These are phyloP conservation scores for Pedionomus torquatus DNA, from an alignment of 2,113 vertebrate species.

Conservation along the genomic window DNA sequence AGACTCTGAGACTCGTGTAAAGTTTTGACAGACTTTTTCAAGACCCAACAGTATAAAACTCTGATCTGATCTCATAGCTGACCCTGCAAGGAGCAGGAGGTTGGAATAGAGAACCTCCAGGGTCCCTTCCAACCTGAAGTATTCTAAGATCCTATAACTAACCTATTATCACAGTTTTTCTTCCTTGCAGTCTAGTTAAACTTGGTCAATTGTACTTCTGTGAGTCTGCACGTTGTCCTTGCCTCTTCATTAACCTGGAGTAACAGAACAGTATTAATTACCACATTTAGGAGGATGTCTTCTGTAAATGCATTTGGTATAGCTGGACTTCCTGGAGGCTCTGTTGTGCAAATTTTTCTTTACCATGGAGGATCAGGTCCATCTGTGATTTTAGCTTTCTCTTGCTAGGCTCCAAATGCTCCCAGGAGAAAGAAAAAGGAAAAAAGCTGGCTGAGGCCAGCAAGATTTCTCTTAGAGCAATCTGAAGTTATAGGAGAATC, in stretches of 20 bases:
- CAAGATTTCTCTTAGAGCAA: background rate
- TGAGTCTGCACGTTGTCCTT: background rate
- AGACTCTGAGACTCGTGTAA: background rate
- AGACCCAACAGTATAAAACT: background rate
- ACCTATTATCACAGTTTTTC: background rate
- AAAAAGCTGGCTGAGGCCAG: background rate
- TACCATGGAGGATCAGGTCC: background rate
- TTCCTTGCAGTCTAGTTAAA: background rate
- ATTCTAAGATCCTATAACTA: background rate
- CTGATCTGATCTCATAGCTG: background rate
- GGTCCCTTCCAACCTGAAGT: background rate
- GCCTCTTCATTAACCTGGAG: background rate
- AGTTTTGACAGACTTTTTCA: background rate
- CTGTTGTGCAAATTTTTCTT: background rate
- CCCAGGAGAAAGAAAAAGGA: background rate
- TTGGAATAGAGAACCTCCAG: background rate
- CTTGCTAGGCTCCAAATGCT: background rate
- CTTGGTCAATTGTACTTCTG: background rate
- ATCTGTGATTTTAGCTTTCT: background rate
- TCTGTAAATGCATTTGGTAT: background rate
- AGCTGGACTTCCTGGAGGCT: background rate
- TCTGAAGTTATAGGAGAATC: conserved; percentile 6
- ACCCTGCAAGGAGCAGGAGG: background rate
- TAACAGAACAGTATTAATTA: background rate
- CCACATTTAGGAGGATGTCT: background rate